Percentiles rank a stretch among this genome's conserved stretches.
Evolutionary conservation across 2,888 invertebrate species (phyloP).

Genomic region (Ophion ventricosus): DNA sequence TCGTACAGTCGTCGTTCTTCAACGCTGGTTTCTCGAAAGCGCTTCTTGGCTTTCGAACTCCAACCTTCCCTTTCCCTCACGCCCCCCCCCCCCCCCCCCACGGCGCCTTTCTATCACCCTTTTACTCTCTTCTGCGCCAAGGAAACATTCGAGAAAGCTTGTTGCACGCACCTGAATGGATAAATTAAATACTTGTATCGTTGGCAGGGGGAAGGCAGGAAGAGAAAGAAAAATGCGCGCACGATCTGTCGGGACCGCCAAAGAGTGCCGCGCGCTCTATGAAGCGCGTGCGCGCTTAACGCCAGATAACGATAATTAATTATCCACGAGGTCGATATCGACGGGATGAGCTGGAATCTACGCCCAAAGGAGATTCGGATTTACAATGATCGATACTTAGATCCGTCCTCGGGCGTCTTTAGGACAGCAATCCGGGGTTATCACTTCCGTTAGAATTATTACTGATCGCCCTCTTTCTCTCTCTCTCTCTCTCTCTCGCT

Average conservation of each 20-base stretch:
- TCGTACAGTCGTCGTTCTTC: constrained; percentile 19
- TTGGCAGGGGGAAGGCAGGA: not conserved
- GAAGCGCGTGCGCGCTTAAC: constrained; percentile 53
- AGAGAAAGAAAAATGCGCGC: not conserved
- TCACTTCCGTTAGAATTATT: constrained; percentile 59
- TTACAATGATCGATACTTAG: constrained; percentile 64
- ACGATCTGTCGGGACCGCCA: constrained; percentile 41
- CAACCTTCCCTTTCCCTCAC: constrained; percentile 13
- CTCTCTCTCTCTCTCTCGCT: not conserved
- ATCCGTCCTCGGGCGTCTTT: constrained; percentile 25
- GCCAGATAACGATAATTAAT: constrained; percentile 78
- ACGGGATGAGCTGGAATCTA: constrained; percentile 54
- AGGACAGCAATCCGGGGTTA: constrained; percentile 41
- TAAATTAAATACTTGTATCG: constrained; percentile 24
- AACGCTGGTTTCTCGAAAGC: constrained; percentile 30
- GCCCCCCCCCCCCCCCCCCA: too few relatives aligned
- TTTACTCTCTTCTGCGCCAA: not conserved
- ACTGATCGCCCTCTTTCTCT: constrained; percentile 33
- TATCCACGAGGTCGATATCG: constrained; percentile 75
- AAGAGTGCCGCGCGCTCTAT: constrained; percentile 27
- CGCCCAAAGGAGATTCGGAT: constrained; percentile 1
- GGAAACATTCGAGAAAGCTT: constrained; percentile 1
- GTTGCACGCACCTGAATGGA: constrained; percentile 7
- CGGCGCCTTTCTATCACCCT: too few relatives aligned
- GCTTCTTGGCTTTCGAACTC: constrained; percentile 46